These are phyloP conservation scores for Typhlichthys subterraneus DNA, from an alignment of 2,797 vertebrate species.

Conservation along the genomic window DNA sequence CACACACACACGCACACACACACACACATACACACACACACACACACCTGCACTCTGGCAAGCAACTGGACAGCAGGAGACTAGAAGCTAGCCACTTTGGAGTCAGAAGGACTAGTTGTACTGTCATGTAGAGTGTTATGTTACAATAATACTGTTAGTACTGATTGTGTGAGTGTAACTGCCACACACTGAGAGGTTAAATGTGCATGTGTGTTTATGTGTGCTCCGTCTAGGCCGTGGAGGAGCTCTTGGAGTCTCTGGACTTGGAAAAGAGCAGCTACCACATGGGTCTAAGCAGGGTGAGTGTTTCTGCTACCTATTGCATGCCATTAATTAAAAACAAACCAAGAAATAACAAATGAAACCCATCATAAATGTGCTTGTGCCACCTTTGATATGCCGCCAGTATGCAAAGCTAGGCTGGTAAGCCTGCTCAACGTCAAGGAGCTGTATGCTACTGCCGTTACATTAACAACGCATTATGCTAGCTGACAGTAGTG, in stretches of 20 bases:
- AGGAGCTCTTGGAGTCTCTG: constrained; percentile 94
- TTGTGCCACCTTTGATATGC: constrained; percentile 22
- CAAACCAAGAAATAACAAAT: constrained; percentile 36
- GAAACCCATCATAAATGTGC: constrained; percentile 29
- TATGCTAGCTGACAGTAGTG: no score
- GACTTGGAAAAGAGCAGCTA: constrained; percentile 96
- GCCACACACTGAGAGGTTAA: constrained; percentile 16
- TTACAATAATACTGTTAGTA: neutral
- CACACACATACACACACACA: constrained; percentile 27
- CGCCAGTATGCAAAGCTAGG: constrained; percentile 19
- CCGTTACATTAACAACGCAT: constrained; percentile 6
- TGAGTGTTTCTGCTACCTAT: constrained; percentile 63
- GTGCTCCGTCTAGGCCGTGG: constrained; percentile 84
- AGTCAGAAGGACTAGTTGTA: constrained; percentile 34
- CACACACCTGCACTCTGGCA: constrained; percentile 22
- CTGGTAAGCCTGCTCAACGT: constrained; percentile 15
- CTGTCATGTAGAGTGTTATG: no score
- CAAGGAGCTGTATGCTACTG: constrained; percentile 19
- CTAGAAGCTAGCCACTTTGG: constrained; percentile 28
- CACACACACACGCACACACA: constrained; percentile 43
- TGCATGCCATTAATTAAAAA: neutral
- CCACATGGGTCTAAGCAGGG: constrained; percentile 96
- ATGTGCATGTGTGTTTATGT: constrained; percentile 37
- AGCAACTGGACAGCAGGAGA: constrained; percentile 38
- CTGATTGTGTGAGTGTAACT: constrained; percentile 10